Evolutionary conservation across 2,888 invertebrate species (phyloP).

Genomic region (Clusia tigrina): DNA sequence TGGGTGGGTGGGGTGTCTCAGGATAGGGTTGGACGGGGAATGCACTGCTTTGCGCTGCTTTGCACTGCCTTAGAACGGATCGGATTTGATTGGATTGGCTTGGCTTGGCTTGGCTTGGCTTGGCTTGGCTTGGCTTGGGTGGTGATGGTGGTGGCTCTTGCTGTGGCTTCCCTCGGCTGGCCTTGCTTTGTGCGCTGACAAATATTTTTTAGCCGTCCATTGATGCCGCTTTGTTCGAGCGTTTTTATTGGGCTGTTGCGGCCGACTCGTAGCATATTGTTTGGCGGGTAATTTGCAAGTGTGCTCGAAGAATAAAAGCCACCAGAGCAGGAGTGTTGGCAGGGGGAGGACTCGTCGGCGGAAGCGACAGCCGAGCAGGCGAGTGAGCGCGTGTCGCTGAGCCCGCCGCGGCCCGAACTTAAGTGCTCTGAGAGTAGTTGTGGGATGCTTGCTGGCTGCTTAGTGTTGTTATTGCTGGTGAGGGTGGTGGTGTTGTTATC

Average conservation of each 20-base stretch:
- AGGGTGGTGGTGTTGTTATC: background rate
- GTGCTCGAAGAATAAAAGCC: background rate
- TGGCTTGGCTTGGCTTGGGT: too few relatives aligned
- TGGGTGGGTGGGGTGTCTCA: conserved; percentile 50
- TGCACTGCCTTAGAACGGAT: too few relatives aligned
- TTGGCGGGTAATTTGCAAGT: conserved; percentile 21
- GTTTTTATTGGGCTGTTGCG: too few relatives aligned
- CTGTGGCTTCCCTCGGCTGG: too few relatives aligned
- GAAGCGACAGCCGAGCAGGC: background rate
- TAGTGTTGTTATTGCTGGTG: background rate
- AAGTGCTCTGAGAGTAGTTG: background rate
- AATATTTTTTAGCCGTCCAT: conserved; percentile 37
- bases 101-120: too few relatives aligned
- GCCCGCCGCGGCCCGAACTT: background rate
- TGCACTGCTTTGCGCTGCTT: too few relatives aligned
- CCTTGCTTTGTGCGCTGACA: conserved; percentile 45
- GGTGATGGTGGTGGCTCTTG: too few relatives aligned
- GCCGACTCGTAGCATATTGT: conserved; percentile 19
- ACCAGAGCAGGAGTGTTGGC: background rate
- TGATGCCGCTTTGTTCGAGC: too few relatives aligned
- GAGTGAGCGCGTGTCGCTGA: background rate
- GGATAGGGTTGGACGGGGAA: too few relatives aligned
- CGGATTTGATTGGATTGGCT: too few relatives aligned
- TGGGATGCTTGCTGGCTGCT: background rate
- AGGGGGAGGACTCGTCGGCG: background rate